Evolutionary conservation across 2,113 vertebrate species (phyloP).

Genomic region (Aptenodytes forsteri): DNA sequence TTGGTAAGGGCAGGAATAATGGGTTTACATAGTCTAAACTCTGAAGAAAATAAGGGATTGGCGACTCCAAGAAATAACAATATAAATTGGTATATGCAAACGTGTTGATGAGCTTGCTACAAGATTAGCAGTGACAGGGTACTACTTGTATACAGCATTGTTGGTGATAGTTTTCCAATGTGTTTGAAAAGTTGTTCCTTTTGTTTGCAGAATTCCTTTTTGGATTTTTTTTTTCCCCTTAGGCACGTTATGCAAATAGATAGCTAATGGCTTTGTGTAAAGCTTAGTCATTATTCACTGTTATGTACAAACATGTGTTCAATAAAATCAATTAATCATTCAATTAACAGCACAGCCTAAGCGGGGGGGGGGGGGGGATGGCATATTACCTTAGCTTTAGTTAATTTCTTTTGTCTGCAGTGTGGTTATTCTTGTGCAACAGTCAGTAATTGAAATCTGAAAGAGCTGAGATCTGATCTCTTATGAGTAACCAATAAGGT

Average conservation of each 20-base stretch:
- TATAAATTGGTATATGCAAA: background rate
- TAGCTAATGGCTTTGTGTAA: background rate
- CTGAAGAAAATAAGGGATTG: background rate
- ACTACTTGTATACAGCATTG: background rate
- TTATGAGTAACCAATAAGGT: background rate
- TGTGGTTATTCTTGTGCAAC: constrained; percentile 3
- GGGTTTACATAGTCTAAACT: background rate
- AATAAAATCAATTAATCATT: constrained; percentile 5
- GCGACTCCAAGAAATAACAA: accelerated
- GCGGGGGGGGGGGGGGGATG: background rate
- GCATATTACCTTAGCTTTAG: background rate
- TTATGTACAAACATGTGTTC: background rate
- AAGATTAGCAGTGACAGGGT: background rate
- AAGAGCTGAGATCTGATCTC: background rate
- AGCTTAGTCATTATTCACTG: background rate
- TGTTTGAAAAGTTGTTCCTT: background rate
- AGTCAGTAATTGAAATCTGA: constrained; percentile 14
- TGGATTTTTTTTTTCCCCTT: background rate
- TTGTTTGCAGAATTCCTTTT: background rate
- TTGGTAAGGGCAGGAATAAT: background rate
- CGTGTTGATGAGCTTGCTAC: background rate
- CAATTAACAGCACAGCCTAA: background rate
- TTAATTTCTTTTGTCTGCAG: constrained; percentile 27
- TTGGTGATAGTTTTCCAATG: background rate
- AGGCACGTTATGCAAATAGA: background rate